These are phyloP conservation scores for Hippocampus abdominalis DNA, from an alignment of 2,113 vertebrate species.

Conservation along the genomic window DNA sequence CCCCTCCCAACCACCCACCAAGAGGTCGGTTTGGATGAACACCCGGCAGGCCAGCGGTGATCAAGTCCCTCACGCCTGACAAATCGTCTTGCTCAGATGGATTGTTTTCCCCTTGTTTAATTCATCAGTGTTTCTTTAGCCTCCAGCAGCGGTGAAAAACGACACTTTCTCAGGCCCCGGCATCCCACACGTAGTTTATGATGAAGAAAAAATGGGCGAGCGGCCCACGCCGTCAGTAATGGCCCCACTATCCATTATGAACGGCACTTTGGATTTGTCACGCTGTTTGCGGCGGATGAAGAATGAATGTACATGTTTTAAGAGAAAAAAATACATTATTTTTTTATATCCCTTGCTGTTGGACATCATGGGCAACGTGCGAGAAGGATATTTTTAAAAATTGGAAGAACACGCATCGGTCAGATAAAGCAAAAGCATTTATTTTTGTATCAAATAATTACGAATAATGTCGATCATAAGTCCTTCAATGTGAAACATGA, in stretches of 20 bases:
- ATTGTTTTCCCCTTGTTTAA: conserved; percentile 68
- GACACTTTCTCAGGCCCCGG: conserved; percentile 32
- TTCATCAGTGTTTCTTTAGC: conserved; percentile 63
- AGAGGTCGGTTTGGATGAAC: conserved; percentile 19
- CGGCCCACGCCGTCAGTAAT: conserved; percentile 28
- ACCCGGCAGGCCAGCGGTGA: conserved; percentile 20
- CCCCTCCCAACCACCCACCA: not conserved
- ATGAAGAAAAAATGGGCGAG: conserved; percentile 30
- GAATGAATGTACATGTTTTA: conserved; percentile 44
- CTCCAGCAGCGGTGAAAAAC: conserved; percentile 49
- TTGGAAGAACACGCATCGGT: too few species aligned
- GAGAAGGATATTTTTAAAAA: not conserved
- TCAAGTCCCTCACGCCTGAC: conserved; percentile 60
- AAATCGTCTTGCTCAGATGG: conserved; percentile 63
- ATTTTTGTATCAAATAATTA: too few species aligned
- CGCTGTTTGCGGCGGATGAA: conserved; percentile 25
- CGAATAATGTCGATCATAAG: too few species aligned
- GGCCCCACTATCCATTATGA: conserved; percentile 34
- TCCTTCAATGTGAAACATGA: too few species aligned
- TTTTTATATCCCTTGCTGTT: conserved; percentile 18
- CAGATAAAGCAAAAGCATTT: too few species aligned
- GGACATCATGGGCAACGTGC: not conserved
- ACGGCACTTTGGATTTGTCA: conserved; percentile 29
- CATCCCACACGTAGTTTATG: conserved; percentile 23
- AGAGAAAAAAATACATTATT: conserved; percentile 4